Evolutionary conservation across 1,140 invertebrate species (phyloP).

Genomic region (Tetramorium alpestre): DNA sequence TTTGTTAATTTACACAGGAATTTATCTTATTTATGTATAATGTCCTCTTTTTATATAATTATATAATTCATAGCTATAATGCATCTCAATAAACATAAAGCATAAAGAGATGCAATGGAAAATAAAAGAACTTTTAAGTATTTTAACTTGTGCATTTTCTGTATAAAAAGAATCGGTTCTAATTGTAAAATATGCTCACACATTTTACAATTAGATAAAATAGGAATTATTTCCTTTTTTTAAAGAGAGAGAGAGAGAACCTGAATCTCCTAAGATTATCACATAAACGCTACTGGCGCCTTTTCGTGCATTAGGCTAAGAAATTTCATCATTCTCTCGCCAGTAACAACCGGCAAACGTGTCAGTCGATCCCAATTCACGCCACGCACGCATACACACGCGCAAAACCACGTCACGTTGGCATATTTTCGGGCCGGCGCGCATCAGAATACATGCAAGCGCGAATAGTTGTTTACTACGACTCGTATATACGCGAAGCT

Average conservation of each 20-base stretch:
- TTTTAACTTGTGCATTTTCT: background rate
- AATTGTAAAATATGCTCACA: background rate
- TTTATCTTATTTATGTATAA: background rate
- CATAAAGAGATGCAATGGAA: background rate
- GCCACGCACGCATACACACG: background rate
- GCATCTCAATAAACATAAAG: background rate
- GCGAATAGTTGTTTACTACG: conserved; percentile 69
- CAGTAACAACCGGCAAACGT: conserved; percentile 36
- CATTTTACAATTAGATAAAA: background rate
- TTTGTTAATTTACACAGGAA: background rate
- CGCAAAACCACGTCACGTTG: conserved; percentile 40
- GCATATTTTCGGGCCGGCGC: conserved; percentile 53
- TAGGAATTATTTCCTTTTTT: background rate
- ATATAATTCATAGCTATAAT: background rate
- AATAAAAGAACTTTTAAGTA: background rate
- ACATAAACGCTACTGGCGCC: background rate
- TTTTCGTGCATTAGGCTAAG: background rate
- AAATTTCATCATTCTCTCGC: conserved; percentile 17
- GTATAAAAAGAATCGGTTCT: background rate
- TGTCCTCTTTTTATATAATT: background rate
- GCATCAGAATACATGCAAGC: conserved; percentile 45
- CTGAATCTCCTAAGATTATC: background rate
- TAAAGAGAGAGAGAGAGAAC: background rate
- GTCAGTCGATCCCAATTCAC: conserved; percentile 28
- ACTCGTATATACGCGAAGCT: conserved; percentile 43